These are phyloP conservation scores for Malacoraja senta DNA, from an alignment of 2,797 vertebrate species.

Conservation along the genomic window DNA sequence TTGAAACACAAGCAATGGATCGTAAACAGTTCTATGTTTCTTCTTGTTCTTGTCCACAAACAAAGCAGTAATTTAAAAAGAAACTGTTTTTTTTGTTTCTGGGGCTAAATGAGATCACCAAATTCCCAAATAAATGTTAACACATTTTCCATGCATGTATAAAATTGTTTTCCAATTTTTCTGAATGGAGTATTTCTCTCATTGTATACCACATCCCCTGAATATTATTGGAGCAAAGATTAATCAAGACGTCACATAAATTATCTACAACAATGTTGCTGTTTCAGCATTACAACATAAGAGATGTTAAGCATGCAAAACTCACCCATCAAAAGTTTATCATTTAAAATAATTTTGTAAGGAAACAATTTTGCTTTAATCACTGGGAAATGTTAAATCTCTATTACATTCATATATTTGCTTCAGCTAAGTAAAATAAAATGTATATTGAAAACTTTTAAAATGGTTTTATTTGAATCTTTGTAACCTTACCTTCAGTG, in stretches of 20 bases:
- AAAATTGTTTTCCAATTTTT: background rate
- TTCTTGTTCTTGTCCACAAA: background rate
- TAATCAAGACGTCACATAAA: background rate
- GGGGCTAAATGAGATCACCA: background rate
- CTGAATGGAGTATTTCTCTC: background rate
- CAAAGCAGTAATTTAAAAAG: background rate
- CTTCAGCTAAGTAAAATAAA: background rate
- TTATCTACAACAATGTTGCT: background rate
- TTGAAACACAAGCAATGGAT: background rate
- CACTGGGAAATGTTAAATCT: background rate
- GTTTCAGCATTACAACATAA: background rate
- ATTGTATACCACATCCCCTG: background rate
- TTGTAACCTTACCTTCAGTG: constrained; percentile 14
- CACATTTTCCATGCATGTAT: background rate
- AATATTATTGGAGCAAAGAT: background rate
- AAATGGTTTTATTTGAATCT: background rate
- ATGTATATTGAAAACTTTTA: background rate
- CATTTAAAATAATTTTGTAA: background rate
- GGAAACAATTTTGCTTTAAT: background rate
- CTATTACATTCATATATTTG: background rate
- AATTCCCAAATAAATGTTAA: background rate
- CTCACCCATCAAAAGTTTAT: background rate
- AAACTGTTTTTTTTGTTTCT: background rate
- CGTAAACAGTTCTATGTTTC: background rate
- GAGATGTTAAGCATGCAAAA: background rate